A percentile compares a stretch with the other conserved stretches of the same genome.
Conservation (phyloP, 2,888 invertebrate species). For the Amphipyra berbera region DNA sequence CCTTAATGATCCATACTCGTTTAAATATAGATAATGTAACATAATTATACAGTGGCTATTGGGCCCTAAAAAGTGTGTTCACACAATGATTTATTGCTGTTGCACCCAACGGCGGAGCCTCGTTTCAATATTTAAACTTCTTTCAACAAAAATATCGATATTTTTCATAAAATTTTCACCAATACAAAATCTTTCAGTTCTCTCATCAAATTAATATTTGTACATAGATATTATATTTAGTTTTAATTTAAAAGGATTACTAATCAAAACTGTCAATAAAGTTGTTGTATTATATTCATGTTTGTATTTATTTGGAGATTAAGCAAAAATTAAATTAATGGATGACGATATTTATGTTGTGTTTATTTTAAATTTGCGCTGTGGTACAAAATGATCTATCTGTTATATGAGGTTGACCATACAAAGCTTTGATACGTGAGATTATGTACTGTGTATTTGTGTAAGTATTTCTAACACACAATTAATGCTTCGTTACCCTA, state of each 20-base stretch:
- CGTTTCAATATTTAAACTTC: too few relatives aligned
- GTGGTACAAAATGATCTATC: not conserved
- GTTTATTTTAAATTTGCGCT: not conserved
- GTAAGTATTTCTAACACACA: too few relatives aligned
- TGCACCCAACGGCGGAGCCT: too few relatives aligned
- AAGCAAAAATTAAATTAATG: not conserved
- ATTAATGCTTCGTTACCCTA: too few relatives aligned
- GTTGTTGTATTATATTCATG: not conserved
- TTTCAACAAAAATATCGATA: too few relatives aligned
- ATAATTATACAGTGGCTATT: too few relatives aligned
- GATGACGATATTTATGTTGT: not conserved
- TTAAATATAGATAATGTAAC: too few relatives aligned
- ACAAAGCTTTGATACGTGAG: not conserved
- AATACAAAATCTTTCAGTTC: not conserved
- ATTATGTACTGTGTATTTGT: not conserved
- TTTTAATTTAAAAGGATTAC: slow-evolving; percentile 2
- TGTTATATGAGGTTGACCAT: not conserved
- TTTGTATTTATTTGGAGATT: not conserved
- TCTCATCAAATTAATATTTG: not conserved
- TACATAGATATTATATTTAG: not conserved
- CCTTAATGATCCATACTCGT: too few relatives aligned
- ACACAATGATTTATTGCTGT: too few relatives aligned
- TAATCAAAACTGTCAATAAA: slow-evolving; percentile 1
- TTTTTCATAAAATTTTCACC: too few relatives aligned
- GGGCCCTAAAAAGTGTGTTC: too few relatives aligned